phyloP scores from a whole-genome alignment of 2,113 vertebrate species.

The Himantopus leucocephalus region DNA sequence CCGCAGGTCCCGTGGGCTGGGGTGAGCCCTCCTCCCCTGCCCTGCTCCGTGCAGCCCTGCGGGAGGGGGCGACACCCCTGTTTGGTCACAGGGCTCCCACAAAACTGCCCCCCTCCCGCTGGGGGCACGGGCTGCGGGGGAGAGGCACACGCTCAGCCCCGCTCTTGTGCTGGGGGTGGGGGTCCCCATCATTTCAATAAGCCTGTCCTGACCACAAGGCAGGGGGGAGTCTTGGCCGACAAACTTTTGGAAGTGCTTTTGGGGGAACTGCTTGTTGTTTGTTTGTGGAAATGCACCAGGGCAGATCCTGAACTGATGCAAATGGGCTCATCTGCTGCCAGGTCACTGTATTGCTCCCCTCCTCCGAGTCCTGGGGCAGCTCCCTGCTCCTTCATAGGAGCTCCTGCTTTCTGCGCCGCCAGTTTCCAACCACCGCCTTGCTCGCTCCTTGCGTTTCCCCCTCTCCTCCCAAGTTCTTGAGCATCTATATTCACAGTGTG shows the following conservation, averaged over 20 bases:
- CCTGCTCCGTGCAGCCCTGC: rapidly evolving
- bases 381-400: neutral
- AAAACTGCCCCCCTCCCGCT: neutral
- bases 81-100: neutral
- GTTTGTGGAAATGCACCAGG: neutral
- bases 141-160: rapidly evolving
- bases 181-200: neutral
- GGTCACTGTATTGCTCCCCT: neutral
- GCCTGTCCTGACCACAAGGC: neutral
- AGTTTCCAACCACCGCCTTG: rapidly evolving
- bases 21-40: neutral
- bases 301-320: neutral
- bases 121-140: rapidly evolving
- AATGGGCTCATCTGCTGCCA: too few relatives aligned
- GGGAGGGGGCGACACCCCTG: too few relatives aligned
- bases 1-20: rapidly evolving
- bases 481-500: neutral
- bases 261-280: neutral
- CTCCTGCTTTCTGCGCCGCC: rapidly evolving
- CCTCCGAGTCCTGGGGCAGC: neutral
- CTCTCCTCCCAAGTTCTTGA: neutral
- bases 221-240: neutral
- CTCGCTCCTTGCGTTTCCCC: neutral
- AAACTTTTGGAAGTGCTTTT: neutral
- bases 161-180: neutral